phyloP scores from a whole-genome alignment of 2,888 invertebrate species.

The Sminthurinus aureus region DNA sequence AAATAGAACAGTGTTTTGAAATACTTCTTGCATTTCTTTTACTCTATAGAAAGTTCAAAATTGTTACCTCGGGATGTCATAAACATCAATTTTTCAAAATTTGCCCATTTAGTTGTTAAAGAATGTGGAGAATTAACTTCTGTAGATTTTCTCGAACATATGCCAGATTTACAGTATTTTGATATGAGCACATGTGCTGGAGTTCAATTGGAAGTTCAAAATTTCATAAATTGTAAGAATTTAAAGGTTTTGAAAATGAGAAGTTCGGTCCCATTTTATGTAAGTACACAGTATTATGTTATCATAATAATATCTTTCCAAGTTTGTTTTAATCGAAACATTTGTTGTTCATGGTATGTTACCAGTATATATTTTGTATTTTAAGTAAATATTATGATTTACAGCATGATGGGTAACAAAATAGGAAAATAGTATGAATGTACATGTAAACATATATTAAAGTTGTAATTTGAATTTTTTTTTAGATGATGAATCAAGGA shows the following conservation, averaged over 20 bases:
- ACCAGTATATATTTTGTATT: too few relatives aligned
- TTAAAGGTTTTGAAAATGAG: constrained; percentile 40
- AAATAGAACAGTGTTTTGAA: too few relatives aligned
- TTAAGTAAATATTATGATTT: too few relatives aligned
- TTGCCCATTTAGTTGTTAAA: constrained; percentile 35
- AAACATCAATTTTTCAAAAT: constrained; percentile 7
- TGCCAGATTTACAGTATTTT: constrained; percentile 35
- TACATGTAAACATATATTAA: not conserved
- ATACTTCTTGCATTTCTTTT: too few relatives aligned
- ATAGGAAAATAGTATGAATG: too few relatives aligned
- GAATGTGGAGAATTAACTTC: constrained; percentile 29
- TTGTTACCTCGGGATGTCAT: not conserved
- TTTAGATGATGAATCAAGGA: not conserved
- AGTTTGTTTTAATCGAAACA: not conserved
- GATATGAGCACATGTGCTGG: constrained; percentile 36
- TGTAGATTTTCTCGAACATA: constrained; percentile 29
- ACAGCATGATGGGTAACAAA: too few relatives aligned
- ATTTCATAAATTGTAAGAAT: constrained; percentile 16
- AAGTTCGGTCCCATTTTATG: constrained; percentile 43
- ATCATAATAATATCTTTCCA: not conserved
- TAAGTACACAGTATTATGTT: constrained; percentile 11
- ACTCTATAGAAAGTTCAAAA: not conserved
- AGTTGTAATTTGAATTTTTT: not conserved
- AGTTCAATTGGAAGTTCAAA: constrained; percentile 21
- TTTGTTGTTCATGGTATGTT: not conserved